Evolutionary conservation across 2,888 invertebrate genomes (phyloP).

Genomic region (Scaptomyza tumidula): DNA sequence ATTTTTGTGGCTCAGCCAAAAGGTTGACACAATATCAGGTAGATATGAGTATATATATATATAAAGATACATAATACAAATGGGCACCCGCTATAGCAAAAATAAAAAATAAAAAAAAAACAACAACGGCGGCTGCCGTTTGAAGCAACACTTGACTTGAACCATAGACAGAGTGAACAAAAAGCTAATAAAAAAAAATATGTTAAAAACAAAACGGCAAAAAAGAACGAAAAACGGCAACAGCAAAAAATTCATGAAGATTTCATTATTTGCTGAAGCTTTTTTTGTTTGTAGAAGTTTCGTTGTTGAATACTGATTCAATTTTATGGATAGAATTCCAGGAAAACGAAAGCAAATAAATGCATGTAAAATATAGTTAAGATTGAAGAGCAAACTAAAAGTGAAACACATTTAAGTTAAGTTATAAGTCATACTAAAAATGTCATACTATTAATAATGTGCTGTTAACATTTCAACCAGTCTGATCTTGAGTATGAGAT

Average conservation of each 20-base stretch:
- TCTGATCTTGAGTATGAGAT: not conserved
- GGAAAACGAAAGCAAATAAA: slow-evolving; percentile 45
- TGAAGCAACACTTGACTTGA: slow-evolving; percentile 73
- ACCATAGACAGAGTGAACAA: slow-evolving; percentile 36
- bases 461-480: too few species aligned
- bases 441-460: too few species aligned
- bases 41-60: slow-evolving; percentile 48
- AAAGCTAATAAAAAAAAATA: not conserved
- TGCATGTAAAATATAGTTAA: slow-evolving; percentile 10
- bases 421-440: too few species aligned
- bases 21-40: slow-evolving; percentile 77
- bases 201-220: slow-evolving; percentile 10
- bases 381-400: not conserved
- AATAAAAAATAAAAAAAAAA: too few species aligned
- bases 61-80: slow-evolving; percentile 26
- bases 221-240: slow-evolving; percentile 15
- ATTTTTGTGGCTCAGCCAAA: slow-evolving; percentile 55
- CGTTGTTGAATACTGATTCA: slow-evolving; percentile 25
- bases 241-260: slow-evolving; percentile 65
- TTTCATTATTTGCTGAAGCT: slow-evolving; percentile 64
- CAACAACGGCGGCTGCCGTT: slow-evolving; percentile 59
- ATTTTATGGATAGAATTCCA: slow-evolving; percentile 45
- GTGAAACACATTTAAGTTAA: too few species aligned
- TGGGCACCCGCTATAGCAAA: slow-evolving; percentile 27
- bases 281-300: slow-evolving; percentile 23